phyloP scores from a whole-genome alignment of 2,888 invertebrate species.

The Leptinotarsa juncta region DNA sequence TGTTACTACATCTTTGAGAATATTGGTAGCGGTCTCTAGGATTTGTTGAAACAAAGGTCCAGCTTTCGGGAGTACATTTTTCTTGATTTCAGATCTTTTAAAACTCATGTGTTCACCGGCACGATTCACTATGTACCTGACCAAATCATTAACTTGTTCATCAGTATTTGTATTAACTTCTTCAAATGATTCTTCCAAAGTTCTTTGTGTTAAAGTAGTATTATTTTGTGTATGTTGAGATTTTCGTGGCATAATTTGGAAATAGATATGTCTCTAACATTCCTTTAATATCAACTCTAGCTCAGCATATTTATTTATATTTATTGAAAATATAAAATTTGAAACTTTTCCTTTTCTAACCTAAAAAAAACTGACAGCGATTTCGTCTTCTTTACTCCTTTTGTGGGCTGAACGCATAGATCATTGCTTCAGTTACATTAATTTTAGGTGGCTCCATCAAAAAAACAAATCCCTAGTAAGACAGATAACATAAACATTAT shows the following conservation, averaged over 20 bases:
- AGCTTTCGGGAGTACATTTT: constrained; percentile 48
- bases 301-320: background rate
- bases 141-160: constrained; percentile 51
- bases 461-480: too few relatives aligned
- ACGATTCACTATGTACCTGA: constrained; percentile 53
- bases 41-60: constrained; percentile 50
- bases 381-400: too few relatives aligned
- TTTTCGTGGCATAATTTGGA: constrained; percentile 28
- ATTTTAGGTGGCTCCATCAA: too few relatives aligned
- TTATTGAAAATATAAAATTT: too few relatives aligned
- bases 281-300: background rate
- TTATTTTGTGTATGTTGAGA: constrained; percentile 22
- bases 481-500: too few relatives aligned
- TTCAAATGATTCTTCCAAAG: constrained; percentile 36
- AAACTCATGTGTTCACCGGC: constrained; percentile 50
- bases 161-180: constrained; percentile 35
- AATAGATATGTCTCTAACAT: background rate
- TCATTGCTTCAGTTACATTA: too few relatives aligned
- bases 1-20: constrained; percentile 50
- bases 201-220: constrained; percentile 33
- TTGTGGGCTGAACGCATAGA: too few relatives aligned
- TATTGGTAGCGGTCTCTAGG: constrained; percentile 43
- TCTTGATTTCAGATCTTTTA: constrained; percentile 51
- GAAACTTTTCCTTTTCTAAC: too few relatives aligned
- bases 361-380: too few relatives aligned